phyloP scores from a whole-genome alignment of 2,113 vertebrate species.

The Peromyscus leucopus region DNA sequence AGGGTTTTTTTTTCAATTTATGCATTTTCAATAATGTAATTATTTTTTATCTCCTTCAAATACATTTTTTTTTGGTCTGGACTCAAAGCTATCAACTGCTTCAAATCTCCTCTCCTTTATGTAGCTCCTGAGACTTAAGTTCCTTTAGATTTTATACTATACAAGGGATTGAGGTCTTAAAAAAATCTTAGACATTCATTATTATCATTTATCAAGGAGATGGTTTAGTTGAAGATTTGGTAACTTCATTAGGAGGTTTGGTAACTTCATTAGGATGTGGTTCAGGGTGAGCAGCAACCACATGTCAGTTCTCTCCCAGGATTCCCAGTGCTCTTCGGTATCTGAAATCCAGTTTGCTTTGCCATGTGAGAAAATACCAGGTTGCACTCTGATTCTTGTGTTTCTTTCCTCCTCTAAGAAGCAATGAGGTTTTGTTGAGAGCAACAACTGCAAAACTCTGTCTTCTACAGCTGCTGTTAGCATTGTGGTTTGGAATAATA shows the following conservation, averaged over 20 bases:
- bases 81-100: background rate
- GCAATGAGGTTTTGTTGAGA: conserved; percentile 3
- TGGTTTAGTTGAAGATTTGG: background rate
- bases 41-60: background rate
- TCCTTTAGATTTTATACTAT: background rate
- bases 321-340: conserved; percentile 18
- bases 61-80: background rate
- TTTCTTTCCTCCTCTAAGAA: conserved; percentile 41
- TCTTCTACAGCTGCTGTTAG: background rate
- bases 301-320: background rate
- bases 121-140: background rate
- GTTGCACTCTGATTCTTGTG: background rate
- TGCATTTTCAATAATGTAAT: background rate
- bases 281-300: background rate
- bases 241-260: conserved; percentile 1
- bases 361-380: conserved; percentile 24
- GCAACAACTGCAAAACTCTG: background rate
- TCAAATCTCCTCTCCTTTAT: background rate
- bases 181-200: background rate
- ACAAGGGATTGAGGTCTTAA: background rate
- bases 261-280: conserved; percentile 9
- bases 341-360: conserved; percentile 36
- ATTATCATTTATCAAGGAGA: background rate
- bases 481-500: background rate
- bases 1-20: background rate